Base-by-base conservation (phyloP, 2,888 invertebrate species). In the Eupsilia transversa region DNA sequence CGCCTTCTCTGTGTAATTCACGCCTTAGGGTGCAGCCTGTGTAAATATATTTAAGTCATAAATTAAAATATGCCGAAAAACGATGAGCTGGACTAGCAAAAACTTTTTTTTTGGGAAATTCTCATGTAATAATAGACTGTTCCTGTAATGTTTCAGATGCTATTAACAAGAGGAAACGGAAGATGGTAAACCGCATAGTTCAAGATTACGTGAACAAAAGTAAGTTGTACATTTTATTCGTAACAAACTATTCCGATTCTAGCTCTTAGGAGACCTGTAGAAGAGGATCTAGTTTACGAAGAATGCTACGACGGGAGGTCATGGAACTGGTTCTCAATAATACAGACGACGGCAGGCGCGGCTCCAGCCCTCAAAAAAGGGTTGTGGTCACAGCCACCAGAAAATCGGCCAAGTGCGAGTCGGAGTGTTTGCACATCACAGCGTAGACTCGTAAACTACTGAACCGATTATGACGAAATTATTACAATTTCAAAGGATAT, bases 131-230 rank as follows among this genome's bases (percentile, higher is more conserved):
- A 41, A 41, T 41, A 41, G 41, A 41, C 41, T 41, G 41, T 10
- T 12, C 41, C 41, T n/a, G n/a, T n/a, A n/a, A n/a, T 46, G 41
- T 57, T 67, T 43, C 72, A 67, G 72, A 35, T 17, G 9, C 12
- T 33, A 23, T 9, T 20, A 9, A 4, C 35, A 41, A 52, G 56
- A 65, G 43, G 27, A 43, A 59, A 59, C 33, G 61, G 20, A 61
- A 46, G 33, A 6, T 4, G 20, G 1, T 0, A 7, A 3, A 17
- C 2, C 1, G n/a, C 4, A 0, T 14, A 35, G 0, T 69, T 20
- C n/a, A 61, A 35, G 1, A 46, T 20, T 20, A 2, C 30, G 17
- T 2, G 23, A 27, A 1, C 43, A 7, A 46, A 1, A 35, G 68
- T 68, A 33, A 46, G 68, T 69, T 46, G n/a, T n/a, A n/a, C 23